Base-by-base conservation (phyloP, 2,113 vertebrate species). In the Alligator mississippiensis region DNA sequence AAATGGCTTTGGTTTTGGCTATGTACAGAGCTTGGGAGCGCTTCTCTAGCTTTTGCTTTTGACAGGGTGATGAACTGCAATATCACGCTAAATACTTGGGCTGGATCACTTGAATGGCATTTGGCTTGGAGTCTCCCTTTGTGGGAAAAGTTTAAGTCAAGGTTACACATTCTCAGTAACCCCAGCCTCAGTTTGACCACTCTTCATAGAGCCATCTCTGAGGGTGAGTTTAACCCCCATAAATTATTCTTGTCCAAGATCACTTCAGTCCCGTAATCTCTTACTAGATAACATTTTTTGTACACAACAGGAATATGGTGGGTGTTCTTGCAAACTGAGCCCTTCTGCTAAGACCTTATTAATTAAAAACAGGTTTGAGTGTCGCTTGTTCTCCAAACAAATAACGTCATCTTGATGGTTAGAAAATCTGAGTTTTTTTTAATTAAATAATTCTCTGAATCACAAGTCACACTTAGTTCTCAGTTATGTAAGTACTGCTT, bases 361-460 rank as follows among this genome's bases (percentile, higher is more conserved):
- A 19, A 34, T 70, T 34, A 70, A 70, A 47, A 47, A 47, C 47
- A 74, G 22, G 27, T 55, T 70, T 77, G 27, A 2, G 30, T 13
- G 0, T 28, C 2, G 1, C 28, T 80, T 3, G 4, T 4, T 55
- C 17, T 70, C 14, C 60, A 57, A 10, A 1, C 2, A 4, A 2
- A 11, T 75, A 38, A 55, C 77, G 34, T 64, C 27, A 13, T 1
- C 0, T 61, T 9, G 2, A 55, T 30, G 21, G 76, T 27, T 4
- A 64, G 66, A 78, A 84, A 11, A 47, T 34, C 34, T 34, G 18
- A 72, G 16, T 5, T 18, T n/a, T 72, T 24, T 22, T 84, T 62
- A 38, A 2, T 78, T 21, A 1, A 59, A 55, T 13, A 5, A 22
- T 1, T 61, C 59, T 19, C 1, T 0, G 0, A 6, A 55, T 81